Evolutionary conservation across 2,888 invertebrate genomes (phyloP).

Genomic region (Terebella lapidaria): DNA sequence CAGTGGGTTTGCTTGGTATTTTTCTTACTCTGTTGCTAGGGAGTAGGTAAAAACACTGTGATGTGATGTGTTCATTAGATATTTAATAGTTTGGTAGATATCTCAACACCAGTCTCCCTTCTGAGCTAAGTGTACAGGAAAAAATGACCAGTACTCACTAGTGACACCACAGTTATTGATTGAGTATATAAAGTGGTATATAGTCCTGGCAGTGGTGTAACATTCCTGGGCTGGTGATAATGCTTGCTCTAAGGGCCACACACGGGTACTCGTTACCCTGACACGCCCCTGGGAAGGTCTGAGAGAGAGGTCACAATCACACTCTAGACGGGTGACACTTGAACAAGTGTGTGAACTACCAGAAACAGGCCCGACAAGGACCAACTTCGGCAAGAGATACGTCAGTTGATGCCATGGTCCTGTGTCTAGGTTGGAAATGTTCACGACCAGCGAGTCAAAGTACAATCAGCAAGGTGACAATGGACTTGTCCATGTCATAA

Average conservation of each 20-base stretch:
- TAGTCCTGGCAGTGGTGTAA: no score
- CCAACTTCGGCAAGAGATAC: conserved; percentile 23
- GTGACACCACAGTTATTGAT: no score
- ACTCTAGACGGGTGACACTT: conserved; percentile 32
- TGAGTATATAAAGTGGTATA: no score
- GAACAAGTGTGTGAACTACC: conserved; percentile 28
- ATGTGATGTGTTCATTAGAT: no score
- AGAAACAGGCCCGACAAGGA: conserved; percentile 28
- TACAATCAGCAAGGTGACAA: conserved; percentile 34
- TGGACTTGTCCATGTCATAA: conserved; percentile 25
- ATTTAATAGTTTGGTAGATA: no score
- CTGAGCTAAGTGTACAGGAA: no score
- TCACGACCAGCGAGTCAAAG: conserved; percentile 32
- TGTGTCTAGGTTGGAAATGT: conserved; percentile 30
- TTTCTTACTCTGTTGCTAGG: no score
- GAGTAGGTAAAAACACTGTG: no score
- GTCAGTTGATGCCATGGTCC: conserved; percentile 25
- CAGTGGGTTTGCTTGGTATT: no score
- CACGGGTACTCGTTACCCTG: conserved; percentile 27
- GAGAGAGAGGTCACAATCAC: conserved; percentile 33
- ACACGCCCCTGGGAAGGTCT: conserved; percentile 42
- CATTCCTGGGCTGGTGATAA: conserved; percentile 29
- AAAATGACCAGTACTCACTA: no score
- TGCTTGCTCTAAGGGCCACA: conserved; percentile 38
- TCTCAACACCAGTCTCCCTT: no score